Evolutionary conservation across 2,797 vertebrate genomes (phyloP), one percentile per base, ranked within the genome.

Genomic region (Mastacembelus armatus): DNA sequence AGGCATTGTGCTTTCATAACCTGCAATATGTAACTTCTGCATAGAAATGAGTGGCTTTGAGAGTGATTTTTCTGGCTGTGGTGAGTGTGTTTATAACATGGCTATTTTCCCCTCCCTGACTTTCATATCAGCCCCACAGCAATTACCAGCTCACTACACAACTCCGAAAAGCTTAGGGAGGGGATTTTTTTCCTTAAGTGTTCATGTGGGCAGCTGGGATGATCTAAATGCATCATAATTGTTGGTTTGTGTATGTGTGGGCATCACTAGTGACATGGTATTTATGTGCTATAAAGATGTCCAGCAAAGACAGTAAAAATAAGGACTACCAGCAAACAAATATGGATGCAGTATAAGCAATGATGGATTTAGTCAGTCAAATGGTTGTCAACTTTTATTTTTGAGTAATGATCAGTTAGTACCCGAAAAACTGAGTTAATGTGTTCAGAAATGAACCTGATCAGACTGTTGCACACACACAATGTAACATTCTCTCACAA

Each of bases 31-130:
- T n/a, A n/a, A n/a, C n/a, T n/a, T n/a, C n/a, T n/a, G 33, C 75
- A 61, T 59, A 40, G n/a, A 54, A 67, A 52, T 66, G 19, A 69
- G 57, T 43, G 42, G 43, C 26, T 74, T 76, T n/a, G n/a, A n/a
- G n/a, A n/a, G 51, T 55, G 74, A 54, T 60, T 78, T 77, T 57
- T 27, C 64, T 29, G 60, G 62, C 55, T 67, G 26, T 55, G 10
- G 18, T 49, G 80, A 35, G 27, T 72, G 50, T 77, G 56, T 55
- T 55, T 56, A 71, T 36, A 63, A 60, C 59, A 39, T 33, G 19
- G 15, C 7, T 39, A 12, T 21, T 26, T 42, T 48, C 16, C 7
- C n/a, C 12, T 61, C 21, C 27, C 27, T 16, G 32, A 15, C 45
- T 38, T 9, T 27, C 22, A 45, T 45, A 63, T 52, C 33, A 48